Evolutionary conservation across 2,113 vertebrate species (phyloP), one percentile per base, ranked within the genome.

Genomic region (Ranitomeya variabilis): DNA sequence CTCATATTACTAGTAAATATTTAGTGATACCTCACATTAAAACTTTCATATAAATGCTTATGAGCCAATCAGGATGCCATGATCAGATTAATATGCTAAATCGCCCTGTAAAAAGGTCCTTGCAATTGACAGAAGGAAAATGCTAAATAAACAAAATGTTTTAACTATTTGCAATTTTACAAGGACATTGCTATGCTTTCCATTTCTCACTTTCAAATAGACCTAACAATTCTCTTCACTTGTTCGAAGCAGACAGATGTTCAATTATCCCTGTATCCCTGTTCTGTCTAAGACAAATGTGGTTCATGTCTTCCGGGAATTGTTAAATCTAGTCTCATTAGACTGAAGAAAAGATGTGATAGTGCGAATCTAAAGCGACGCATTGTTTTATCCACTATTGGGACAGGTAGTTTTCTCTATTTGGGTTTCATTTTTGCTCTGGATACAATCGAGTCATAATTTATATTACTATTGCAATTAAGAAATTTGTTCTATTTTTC

Each of bases 271-370:
- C 64, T 89, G 87, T 84, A 85, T 89, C 81, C 73, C 81, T 89
- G 82, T 89, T 79, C 87, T 85, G 73, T 89, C 81, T 85, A 60
- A 85, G 87, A 89, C 73, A 85, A 89, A 89, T 89, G 81, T 85
- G 81, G 82, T 85, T 89, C 82, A 85, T 79, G 87, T 89, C 87
- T 85, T 77, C 26, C 10, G 73, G 82, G 87, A 89, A 89, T 85
- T 85, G 87, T 66, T 84, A 89, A 89, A 89, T 89, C 87, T 79
- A 89, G 82, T 85, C 87, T 89, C 82, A 89, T 89, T 89, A 89
- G 87, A 89, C 60, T 66, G 71, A 71, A 71, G 62, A 69, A 78
- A 84, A 79, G 81, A 84, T 59, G 60, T 59, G 73, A 84, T 78
- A 55, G 81, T 57, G 60, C 55, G 59, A 76, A 83, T 77, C 21